Percentiles rank a stretch among this genome's conserved stretches.
phyloP scores from a whole-genome alignment of 2,113 vertebrate species.

The Lates calcarifer region DNA sequence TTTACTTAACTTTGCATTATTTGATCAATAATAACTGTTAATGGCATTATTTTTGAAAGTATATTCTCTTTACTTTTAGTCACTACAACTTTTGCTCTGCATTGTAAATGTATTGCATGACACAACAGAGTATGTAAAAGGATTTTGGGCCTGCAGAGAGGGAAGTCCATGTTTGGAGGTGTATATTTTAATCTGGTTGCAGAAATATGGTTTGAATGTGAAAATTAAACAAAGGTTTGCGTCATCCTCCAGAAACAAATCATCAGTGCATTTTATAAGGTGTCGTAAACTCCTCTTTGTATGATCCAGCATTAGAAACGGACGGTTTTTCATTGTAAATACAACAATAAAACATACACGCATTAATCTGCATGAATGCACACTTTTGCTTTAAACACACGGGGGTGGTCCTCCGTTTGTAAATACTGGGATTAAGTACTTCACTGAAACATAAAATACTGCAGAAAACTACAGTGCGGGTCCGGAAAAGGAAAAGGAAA shows the following conservation, averaged over 20 bases:
- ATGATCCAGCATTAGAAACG: not conserved
- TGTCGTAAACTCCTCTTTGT: not conserved
- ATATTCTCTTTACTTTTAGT: not conserved
- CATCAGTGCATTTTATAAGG: not conserved
- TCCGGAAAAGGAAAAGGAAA: conserved; percentile 74
- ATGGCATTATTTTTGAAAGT: too few relatives aligned
- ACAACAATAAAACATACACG: not conserved
- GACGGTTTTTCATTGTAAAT: not conserved
- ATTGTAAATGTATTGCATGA: not conserved
- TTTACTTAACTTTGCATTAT: not conserved
- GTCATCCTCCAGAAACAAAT: not conserved
- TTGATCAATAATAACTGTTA: too few relatives aligned
- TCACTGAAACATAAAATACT: not conserved
- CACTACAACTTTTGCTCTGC: not conserved
- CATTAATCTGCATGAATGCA: not conserved
- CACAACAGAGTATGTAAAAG: not conserved
- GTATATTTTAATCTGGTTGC: not conserved
- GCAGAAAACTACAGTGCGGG: conserved; percentile 57
- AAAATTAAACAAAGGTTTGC: not conserved
- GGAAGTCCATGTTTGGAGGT: not conserved
- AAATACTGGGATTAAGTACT: not conserved
- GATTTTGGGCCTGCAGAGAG: not conserved
- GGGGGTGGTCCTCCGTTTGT: not conserved
- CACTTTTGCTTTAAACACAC: not conserved
- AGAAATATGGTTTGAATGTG: not conserved